Evolutionary conservation across 2,888 invertebrate genomes (phyloP).

Genomic region (Sabatieria punctata): DNA sequence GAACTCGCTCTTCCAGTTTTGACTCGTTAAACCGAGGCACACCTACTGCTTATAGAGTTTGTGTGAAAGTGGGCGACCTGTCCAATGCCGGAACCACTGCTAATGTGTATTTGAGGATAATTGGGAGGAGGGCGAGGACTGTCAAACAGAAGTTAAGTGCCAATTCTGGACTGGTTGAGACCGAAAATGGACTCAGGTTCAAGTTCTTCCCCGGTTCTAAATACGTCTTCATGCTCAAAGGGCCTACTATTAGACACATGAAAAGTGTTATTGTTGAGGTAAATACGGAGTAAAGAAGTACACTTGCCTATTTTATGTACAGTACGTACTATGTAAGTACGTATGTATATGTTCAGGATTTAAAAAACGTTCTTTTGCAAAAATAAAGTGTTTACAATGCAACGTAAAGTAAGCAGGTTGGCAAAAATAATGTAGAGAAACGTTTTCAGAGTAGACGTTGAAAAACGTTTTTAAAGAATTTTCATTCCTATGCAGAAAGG

Average conservation of each 20-base stretch:
- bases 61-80: background rate
- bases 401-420: too few relatives aligned
- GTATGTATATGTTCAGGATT: background rate
- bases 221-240: background rate
- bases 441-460: too few relatives aligned
- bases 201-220: background rate
- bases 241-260: background rate
- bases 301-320: background rate
- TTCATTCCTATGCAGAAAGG: too few relatives aligned
- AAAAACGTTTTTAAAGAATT: too few relatives aligned
- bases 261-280: conserved; percentile 1
- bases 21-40: background rate
- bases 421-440: too few relatives aligned
- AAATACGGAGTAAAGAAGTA: too few relatives aligned
- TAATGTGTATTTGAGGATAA: background rate
- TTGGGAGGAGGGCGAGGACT: background rate
- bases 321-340: background rate
- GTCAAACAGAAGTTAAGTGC: background rate
- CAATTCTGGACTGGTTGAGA: background rate
- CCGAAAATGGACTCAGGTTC: background rate
- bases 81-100: background rate
- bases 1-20: background rate
- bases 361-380: too few relatives aligned
- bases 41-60: background rate
- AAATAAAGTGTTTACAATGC: too few relatives aligned